Conservation (phyloP, 2,113 vertebrate species). For the Odontesthes bonariensis region DNA sequence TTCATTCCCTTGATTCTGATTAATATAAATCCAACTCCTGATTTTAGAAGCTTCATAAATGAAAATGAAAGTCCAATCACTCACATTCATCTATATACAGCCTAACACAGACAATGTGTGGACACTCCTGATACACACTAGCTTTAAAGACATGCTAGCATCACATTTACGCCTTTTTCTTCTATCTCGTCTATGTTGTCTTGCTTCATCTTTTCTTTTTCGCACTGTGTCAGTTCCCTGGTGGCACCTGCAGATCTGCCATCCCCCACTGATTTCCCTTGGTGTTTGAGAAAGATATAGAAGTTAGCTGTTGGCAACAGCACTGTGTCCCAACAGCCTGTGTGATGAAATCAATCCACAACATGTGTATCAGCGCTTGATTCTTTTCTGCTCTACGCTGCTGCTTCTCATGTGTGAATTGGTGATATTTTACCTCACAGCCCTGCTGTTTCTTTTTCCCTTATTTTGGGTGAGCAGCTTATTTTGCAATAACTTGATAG, state of each 20-base stretch:
- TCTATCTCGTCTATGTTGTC: constrained; percentile 14
- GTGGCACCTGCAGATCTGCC: constrained; percentile 51
- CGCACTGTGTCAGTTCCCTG: constrained; percentile 50
- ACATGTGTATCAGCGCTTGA: constrained; percentile 17
- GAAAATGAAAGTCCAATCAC: constrained; percentile 18
- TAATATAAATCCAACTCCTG: constrained; percentile 51
- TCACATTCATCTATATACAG: not conserved
- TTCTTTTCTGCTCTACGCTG: constrained; percentile 3
- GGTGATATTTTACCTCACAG: constrained; percentile 14
- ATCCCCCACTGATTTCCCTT: constrained; percentile 65
- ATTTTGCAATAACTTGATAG: constrained; percentile 1
- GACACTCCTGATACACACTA: not conserved
- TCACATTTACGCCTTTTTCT: constrained; percentile 37
- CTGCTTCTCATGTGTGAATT: constrained; percentile 16
- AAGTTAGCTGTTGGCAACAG: constrained; percentile 40
- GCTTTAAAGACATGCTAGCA: constrained; percentile 22
- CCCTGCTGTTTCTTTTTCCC: not conserved
- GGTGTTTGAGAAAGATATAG: constrained; percentile 53
- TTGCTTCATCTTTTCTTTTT: constrained; percentile 53
- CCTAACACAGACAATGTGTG: not conserved
- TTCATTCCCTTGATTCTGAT: constrained; percentile 54
- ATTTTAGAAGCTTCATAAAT: constrained; percentile 34
- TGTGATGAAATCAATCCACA: constrained; percentile 62
- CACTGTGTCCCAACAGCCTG: constrained; percentile 20
- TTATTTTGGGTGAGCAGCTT: not conserved